A percentile compares a stretch with the other conserved stretches of the same genome.
Conservation (phyloP, 2,888 invertebrate genomes). For the Oscheius myriophilus region DNA sequence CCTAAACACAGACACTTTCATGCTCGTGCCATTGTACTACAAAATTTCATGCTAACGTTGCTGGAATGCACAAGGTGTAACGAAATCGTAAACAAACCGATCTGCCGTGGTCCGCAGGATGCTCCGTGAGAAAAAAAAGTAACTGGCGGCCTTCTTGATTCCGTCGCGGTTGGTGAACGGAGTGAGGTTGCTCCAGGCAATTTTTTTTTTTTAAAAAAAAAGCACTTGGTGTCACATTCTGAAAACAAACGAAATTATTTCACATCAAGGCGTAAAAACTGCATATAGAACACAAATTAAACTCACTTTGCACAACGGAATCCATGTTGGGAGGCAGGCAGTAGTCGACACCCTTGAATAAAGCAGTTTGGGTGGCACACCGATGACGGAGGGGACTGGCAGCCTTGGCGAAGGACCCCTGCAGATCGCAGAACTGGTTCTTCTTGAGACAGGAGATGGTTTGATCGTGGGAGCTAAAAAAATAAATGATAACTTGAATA, state of each 20-base stretch:
- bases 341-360: conserved; percentile 38
- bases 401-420: conserved; percentile 35
- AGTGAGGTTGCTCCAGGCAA: conserved; percentile 38
- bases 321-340: conserved; percentile 40
- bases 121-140: conserved; percentile 42
- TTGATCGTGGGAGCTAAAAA: conserved; percentile 30
- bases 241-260: neutral
- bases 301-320: conserved; percentile 34
- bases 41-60: too few relatives aligned
- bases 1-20: too few relatives aligned
- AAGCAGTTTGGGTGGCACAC: conserved; percentile 38
- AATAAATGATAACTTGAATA: too few relatives aligned
- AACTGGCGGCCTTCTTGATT: conserved; percentile 41
- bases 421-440: conserved; percentile 41
- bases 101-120: conserved; percentile 41
- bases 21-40: too few relatives aligned
- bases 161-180: conserved; percentile 36
- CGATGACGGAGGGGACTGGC: conserved; percentile 10
- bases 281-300: neutral
- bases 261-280: too few relatives aligned
- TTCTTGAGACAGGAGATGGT: conserved; percentile 39
- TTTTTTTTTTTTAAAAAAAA: too few relatives aligned
- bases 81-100: too few relatives aligned
- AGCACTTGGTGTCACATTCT: conserved; percentile 45
- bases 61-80: too few relatives aligned